phyloP scores from a whole-genome alignment of 2,888 invertebrate species.

The Agrypnus murinus region DNA sequence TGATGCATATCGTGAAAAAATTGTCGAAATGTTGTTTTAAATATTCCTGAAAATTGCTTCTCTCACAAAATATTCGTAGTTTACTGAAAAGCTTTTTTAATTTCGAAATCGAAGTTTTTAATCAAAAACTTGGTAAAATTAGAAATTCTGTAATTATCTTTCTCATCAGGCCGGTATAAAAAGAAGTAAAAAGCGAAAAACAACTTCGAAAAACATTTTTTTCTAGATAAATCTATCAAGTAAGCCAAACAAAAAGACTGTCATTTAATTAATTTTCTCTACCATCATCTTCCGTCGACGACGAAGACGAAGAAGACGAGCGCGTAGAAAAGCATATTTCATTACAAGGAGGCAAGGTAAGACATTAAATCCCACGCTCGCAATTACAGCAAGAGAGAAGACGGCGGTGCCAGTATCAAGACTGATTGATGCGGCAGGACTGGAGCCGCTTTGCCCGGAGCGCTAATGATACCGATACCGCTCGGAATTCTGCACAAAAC shows the following conservation, averaged over 20 bases:
- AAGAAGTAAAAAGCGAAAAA: too few species aligned
- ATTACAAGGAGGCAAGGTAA: slow-evolving; percentile 45
- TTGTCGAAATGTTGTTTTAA: too few species aligned
- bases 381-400: slow-evolving; percentile 43
- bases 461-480: slow-evolving; percentile 46
- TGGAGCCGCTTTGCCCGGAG: slow-evolving; percentile 42
- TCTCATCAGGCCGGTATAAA: too few species aligned
- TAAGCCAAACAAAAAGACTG: slow-evolving; percentile 20
- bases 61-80: too few species aligned
- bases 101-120: too few species aligned
- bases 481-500: slow-evolving; percentile 42
- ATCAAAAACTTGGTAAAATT: too few species aligned
- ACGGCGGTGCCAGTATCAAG: slow-evolving; percentile 39
- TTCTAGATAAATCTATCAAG: slow-evolving; percentile 18
- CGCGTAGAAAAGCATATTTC: slow-evolving; percentile 38
- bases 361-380: slow-evolving; percentile 48
- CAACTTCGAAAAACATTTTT: slow-evolving; percentile 1
- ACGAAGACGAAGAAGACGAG: too few species aligned
- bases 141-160: too few species aligned
- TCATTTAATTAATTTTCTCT: slow-evolving; percentile 38
- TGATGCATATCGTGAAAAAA: too few species aligned
- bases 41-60: too few species aligned
- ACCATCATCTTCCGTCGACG: slow-evolving; percentile 26
- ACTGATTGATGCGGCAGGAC: slow-evolving; percentile 49
- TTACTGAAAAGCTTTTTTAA: too few species aligned